Base-by-base conservation (phyloP, 2,797 vertebrate genomes). In the Galagoides demidoff region DNA sequence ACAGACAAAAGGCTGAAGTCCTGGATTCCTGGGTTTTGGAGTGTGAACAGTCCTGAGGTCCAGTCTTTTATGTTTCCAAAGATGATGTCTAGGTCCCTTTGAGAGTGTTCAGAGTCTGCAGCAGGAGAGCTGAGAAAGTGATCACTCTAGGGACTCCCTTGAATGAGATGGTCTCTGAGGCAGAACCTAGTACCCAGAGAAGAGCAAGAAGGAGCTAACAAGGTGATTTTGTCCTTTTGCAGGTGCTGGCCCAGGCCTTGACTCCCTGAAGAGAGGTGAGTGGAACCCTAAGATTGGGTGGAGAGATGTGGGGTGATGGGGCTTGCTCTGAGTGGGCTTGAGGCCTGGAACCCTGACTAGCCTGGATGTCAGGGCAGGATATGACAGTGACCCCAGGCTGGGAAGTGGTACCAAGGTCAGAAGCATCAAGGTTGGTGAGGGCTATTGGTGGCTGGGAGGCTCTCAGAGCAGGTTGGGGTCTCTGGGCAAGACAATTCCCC, bases 181-280 rank as follows among this genome's bases (percentile, higher is more conserved):
- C 64, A 79, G 64, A 31, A 43, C 64, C 84, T 37, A 4, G 16
- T 52, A 25, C 34, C 73, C 19, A 55, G 76, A 61, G 71, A 92
- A 64, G 49, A 91, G 37, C 71, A 29, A 17, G 27, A 73, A 66
- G 23, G 31, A 61, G 61, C 84, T 97, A 93, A 97, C 89, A 34
- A 59, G 55, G 22, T 37, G 7, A 1, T 92, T 90, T 87, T 95
- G 52, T 94, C 96, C 70, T 74, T 95, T 95, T 93, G 84, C 78
- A 98, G 97, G 97, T 96, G 43, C 95, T 73, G 94, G 96, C 97
- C 96, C 95, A 95, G 97, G 97, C 97, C 97, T 95, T 98, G 94
- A 98, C 70, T 95, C 37, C 94, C 91, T 94, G 95, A 96, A 97
- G 97, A 98, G 97, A 98, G 97, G 97, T 98, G 91, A 98, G 97